Evolutionary conservation across 2,888 invertebrate species (phyloP).

Genomic region (Tachystola acroxantha): DNA sequence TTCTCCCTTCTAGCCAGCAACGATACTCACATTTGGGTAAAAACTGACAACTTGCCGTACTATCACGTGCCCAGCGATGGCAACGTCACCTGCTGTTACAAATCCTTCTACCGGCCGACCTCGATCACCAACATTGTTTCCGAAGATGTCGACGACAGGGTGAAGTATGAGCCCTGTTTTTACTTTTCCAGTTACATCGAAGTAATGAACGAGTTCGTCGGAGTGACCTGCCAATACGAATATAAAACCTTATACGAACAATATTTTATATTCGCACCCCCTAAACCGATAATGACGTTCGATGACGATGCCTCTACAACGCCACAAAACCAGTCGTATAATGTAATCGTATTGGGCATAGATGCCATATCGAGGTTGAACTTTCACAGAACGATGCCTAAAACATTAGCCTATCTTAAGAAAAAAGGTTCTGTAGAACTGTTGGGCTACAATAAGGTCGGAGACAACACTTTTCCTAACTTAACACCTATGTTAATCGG

Average conservation of each 20-base stretch:
- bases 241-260: slow-evolving; percentile 79
- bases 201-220: slow-evolving; percentile 81
- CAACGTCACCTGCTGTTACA: slow-evolving; percentile 80
- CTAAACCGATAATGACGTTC: slow-evolving; percentile 36
- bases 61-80: slow-evolving; percentile 66
- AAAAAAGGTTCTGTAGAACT: slow-evolving; percentile 85
- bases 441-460: slow-evolving; percentile 94
- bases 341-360: slow-evolving; percentile 88
- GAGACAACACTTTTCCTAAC: slow-evolving; percentile 96
- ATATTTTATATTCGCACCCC: slow-evolving; percentile 81
- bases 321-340: slow-evolving; percentile 59
- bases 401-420: slow-evolving; percentile 80
- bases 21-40: slow-evolving; percentile 77
- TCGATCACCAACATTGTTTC: slow-evolving; percentile 63
- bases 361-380: slow-evolving; percentile 93
- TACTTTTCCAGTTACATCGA: slow-evolving; percentile 60
- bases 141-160: slow-evolving; percentile 62
- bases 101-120: slow-evolving; percentile 74
- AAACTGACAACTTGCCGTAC: slow-evolving; percentile 55
- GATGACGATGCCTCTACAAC: slow-evolving; percentile 27
- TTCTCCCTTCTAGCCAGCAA: slow-evolving; percentile 78
- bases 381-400: slow-evolving; percentile 90
- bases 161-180: slow-evolving; percentile 68
- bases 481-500: slow-evolving; percentile 89
- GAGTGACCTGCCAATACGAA: slow-evolving; percentile 79